These are phyloP conservation scores for Barypeithes pellucidus DNA, from an alignment of 2,888 invertebrate genomes.

Conservation along the genomic window DNA sequence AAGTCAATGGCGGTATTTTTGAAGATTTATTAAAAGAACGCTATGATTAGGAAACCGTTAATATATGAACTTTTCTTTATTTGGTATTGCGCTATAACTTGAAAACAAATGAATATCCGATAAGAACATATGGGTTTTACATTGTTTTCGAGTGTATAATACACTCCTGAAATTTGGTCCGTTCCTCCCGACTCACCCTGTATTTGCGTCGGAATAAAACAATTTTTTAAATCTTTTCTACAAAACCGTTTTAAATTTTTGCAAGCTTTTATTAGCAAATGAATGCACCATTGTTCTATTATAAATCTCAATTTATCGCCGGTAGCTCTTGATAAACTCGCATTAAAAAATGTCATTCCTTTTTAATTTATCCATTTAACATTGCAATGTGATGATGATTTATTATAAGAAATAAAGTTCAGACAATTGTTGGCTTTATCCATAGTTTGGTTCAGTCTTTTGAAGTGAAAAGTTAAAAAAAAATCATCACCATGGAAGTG, in stretches of 20 bases:
- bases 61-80: no score
- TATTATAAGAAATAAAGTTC: neutral
- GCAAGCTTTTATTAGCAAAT: neutral
- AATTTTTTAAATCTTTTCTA: neutral
- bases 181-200: no score
- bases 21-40: no score
- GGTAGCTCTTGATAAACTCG: neutral
- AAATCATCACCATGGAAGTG: constrained; percentile 2
- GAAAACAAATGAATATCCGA: no score
- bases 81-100: no score
- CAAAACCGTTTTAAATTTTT: neutral
- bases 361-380: constrained; percentile 10
- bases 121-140: no score
- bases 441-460: neutral
- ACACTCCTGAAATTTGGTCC: no score
- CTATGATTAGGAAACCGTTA: no score
- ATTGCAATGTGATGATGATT: neutral
- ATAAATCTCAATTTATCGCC: constrained; percentile 9
- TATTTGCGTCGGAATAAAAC: no score
- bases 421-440: neutral
- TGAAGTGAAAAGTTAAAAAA: constrained; percentile 3
- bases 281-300: constrained; percentile 9
- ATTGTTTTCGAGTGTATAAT: no score
- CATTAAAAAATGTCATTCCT: constrained; percentile 1
- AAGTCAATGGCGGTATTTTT: no score